Evolutionary conservation across 2,888 invertebrate genomes (phyloP).

Genomic region (Mythimna vitellina): DNA sequence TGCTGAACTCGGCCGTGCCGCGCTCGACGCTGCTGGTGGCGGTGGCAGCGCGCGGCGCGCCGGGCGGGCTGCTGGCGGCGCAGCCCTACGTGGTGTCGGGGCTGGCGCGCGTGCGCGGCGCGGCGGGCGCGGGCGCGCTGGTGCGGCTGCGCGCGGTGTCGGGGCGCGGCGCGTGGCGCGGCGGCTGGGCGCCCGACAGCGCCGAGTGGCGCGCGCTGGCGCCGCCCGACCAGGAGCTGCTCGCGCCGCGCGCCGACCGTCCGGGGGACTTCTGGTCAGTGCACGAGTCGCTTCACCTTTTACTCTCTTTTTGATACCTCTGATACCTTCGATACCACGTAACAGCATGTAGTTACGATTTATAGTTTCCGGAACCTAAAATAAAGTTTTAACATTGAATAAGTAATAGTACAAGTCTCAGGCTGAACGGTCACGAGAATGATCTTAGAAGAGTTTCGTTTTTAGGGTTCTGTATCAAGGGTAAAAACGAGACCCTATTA

Average conservation of each 20-base stretch:
- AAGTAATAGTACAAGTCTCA: no score
- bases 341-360: no score
- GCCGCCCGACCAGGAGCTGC: slow-evolving; percentile 91
- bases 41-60: slow-evolving; percentile 50
- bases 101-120: slow-evolving; percentile 92
- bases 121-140: slow-evolving; percentile 91
- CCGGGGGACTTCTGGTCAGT: slow-evolving; percentile 73
- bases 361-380: no score
- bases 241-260: slow-evolving; percentile 88
- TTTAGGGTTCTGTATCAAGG: no score
- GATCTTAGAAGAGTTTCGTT: no score
- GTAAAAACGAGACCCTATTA: no score
- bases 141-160: slow-evolving; percentile 89
- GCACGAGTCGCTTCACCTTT: no score
- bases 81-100: slow-evolving; percentile 94
- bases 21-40: slow-evolving; percentile 93
- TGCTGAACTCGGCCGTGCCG: slow-evolving; percentile 93
- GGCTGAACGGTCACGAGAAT: no score
- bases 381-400: no score
- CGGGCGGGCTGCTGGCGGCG: slow-evolving; percentile 92
- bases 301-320: no score
- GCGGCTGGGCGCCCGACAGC: slow-evolving; percentile 93
- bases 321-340: no score
- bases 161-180: slow-evolving; percentile 92
- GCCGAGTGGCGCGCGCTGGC: slow-evolving; percentile 93